These are phyloP conservation scores for cat (Felis catus) DNA, from an alignment of 2,113 vertebrate species.

Conservation along the genomic window DNA sequence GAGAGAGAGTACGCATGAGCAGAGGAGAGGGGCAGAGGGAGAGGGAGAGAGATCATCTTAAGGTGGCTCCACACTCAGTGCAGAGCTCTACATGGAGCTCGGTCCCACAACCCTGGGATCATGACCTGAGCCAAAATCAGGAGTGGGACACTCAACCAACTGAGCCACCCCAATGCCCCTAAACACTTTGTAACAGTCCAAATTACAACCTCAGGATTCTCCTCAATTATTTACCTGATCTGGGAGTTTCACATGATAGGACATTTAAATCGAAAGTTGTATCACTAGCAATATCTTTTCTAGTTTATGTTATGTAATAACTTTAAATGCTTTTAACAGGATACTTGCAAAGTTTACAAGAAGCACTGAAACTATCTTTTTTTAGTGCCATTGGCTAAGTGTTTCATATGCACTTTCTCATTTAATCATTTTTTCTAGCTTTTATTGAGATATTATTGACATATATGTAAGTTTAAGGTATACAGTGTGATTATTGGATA, in stretches of 20 bases:
- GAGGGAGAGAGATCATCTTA: no score
- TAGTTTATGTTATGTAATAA: neutral
- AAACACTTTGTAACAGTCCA: neutral
- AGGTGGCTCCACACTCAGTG: no score
- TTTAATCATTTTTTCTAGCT: neutral
- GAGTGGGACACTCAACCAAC: no score
- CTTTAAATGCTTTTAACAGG: neutral
- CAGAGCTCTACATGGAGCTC: no score
- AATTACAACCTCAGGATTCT: neutral
- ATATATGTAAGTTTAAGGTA: neutral
- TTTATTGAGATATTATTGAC: neutral
- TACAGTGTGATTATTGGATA: neutral
- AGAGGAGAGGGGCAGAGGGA: no score
- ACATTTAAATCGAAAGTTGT: neutral
- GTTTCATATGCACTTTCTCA: neutral
- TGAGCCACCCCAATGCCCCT: no score
- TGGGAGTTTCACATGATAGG: neutral
- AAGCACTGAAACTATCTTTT: neutral
- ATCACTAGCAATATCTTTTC: neutral
- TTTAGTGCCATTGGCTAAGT: neutral
- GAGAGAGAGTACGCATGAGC: no score
- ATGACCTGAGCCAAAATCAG: no score
- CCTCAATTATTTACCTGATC: constrained; percentile 12
- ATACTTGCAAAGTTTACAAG: neutral
- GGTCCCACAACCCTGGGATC: no score